phyloP scores from a whole-genome alignment of 2,113 vertebrate species.

The Vicugna pacos region DNA sequence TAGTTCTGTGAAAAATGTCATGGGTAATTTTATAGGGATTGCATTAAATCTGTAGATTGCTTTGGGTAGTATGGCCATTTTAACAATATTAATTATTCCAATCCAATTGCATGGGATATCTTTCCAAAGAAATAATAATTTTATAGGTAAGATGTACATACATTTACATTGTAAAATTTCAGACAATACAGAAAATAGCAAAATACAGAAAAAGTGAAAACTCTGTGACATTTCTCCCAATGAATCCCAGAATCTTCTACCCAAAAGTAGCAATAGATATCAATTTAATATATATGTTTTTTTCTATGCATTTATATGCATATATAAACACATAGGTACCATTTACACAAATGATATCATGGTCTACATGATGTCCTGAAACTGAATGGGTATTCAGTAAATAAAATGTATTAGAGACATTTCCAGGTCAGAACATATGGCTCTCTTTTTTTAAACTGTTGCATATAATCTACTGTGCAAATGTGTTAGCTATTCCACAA shows the following conservation, averaged over 20 bases:
- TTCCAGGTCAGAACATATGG: background rate
- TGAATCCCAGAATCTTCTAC: background rate
- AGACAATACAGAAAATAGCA: background rate
- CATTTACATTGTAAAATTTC: background rate
- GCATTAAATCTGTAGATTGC: too few relatives aligned
- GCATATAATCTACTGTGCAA: background rate
- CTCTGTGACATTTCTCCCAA: background rate
- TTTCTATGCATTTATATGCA: background rate
- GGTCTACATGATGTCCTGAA: background rate
- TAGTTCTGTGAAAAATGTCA: too few relatives aligned
- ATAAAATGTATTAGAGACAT: background rate
- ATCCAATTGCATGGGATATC: too few relatives aligned
- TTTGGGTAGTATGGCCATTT: too few relatives aligned
- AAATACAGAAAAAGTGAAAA: background rate
- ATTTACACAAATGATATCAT: background rate
- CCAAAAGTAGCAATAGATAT: background rate
- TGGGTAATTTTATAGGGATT: too few relatives aligned
- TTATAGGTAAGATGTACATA: background rate
- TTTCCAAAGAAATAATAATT: constrained; percentile 1
- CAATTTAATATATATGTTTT: background rate
- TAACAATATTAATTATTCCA: too few relatives aligned
- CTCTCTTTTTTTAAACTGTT: background rate
- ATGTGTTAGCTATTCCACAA: background rate
- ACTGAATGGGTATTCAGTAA: background rate
- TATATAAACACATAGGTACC: background rate